These are phyloP conservation scores for Macrosiphum euphorbiae DNA, from an alignment of 2,888 invertebrate genomes.

Conservation along the genomic window DNA sequence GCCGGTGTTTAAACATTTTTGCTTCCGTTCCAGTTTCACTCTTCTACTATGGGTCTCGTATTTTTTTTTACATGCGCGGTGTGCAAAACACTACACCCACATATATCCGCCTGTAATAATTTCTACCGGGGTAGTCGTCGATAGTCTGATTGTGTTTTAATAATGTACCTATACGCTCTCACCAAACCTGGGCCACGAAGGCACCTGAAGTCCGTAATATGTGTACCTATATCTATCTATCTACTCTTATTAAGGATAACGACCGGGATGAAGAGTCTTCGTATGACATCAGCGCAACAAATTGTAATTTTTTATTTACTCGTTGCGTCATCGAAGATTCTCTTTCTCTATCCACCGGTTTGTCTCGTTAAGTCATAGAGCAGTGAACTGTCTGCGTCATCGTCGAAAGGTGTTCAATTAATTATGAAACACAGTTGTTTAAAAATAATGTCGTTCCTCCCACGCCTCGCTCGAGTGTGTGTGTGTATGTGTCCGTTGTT, in stretches of 20 bases:
- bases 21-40: background rate
- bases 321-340: background rate
- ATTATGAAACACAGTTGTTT: background rate
- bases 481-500: background rate
- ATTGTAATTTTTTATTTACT: background rate
- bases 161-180: background rate
- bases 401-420: background rate
- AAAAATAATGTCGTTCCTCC: background rate
- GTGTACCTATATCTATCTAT: no score
- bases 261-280: background rate
- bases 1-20: background rate
- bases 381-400: background rate
- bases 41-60: background rate
- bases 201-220: no score
- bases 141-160: background rate
- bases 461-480: background rate
- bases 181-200: no score
- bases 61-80: background rate
- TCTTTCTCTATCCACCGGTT: background rate
- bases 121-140: background rate
- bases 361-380: background rate
- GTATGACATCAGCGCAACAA: background rate
- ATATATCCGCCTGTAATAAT: background rate
- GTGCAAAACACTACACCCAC: background rate
- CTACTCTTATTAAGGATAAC: background rate